These are phyloP conservation scores for Syngnathus scovelli DNA, from an alignment of 2,113 vertebrate genomes.

Conservation along the genomic window DNA sequence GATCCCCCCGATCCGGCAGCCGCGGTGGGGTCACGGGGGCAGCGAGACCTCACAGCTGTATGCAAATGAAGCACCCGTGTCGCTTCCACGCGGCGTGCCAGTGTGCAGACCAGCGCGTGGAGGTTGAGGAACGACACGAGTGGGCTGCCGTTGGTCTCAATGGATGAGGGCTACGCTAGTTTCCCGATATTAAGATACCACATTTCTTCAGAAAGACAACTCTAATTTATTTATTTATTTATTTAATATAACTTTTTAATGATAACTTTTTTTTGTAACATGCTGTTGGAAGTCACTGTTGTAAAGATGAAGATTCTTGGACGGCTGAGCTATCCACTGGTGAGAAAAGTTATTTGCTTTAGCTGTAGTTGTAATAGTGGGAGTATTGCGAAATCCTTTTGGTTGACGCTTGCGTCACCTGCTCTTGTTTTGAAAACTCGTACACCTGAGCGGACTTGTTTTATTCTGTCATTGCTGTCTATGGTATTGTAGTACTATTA, in stretches of 20 bases:
- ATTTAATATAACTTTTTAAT: slow-evolving; percentile 2
- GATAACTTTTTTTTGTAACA: slow-evolving; percentile 13
- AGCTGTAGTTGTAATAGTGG: background rate
- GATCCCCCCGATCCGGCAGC: slow-evolving; percentile 30
- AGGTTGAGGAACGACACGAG: slow-evolving; percentile 39
- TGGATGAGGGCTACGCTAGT: slow-evolving; percentile 4
- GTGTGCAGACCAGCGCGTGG: slow-evolving; percentile 1
- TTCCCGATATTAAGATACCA: background rate
- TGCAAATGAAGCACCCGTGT: slow-evolving; percentile 57
- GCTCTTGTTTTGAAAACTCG: background rate
- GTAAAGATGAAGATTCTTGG: slow-evolving; percentile 79
- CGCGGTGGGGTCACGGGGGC: slow-evolving; percentile 40
- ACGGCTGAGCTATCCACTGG: slow-evolving; percentile 71
- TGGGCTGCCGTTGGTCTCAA: slow-evolving; percentile 6
- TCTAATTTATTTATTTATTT: slow-evolving; percentile 12
- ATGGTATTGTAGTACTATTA: background rate
- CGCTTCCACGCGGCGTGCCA: slow-evolving; percentile 8
- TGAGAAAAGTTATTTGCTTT: slow-evolving; percentile 54
- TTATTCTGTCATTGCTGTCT: background rate
- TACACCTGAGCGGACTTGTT: background rate
- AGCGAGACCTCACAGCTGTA: slow-evolving; percentile 63
- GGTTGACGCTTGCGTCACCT: background rate
- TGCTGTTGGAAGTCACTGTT: slow-evolving; percentile 57
- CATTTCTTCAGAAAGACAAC: no score
- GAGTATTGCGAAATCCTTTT: background rate